A percentile compares a stretch with the other conserved stretches of the same genome.
Evolutionary conservation across 1,140 invertebrate genomes (phyloP).

Genomic region (Thaumetopoea pityocampa): DNA sequence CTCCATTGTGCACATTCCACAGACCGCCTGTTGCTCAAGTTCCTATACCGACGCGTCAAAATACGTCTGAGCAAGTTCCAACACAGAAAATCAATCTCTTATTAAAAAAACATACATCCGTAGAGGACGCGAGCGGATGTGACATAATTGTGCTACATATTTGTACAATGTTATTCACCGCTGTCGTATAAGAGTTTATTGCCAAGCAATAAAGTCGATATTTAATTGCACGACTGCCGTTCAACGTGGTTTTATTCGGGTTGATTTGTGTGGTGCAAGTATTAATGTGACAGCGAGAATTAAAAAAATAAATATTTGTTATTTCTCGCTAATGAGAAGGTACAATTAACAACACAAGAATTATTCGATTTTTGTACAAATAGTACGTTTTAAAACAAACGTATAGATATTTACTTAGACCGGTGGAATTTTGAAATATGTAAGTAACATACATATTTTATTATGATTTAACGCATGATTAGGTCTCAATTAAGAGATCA

Average conservation of each 20-base stretch:
- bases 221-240: slow-evolving; percentile 20
- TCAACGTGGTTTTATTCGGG: slow-evolving; percentile 1
- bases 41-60: neutral
- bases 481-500: too few species aligned
- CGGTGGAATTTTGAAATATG: too few species aligned
- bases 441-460: too few species aligned
- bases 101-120: slow-evolving; percentile 41
- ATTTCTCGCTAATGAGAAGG: too few species aligned
- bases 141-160: slow-evolving; percentile 22
- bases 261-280: slow-evolving; percentile 14
- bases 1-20: neutral
- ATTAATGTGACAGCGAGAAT: slow-evolving; percentile 2
- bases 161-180: slow-evolving; percentile 15
- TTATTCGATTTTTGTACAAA: too few species aligned
- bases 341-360: too few species aligned
- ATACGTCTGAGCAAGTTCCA: neutral
- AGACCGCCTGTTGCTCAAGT: neutral
- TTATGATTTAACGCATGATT: too few species aligned
- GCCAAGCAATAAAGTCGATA: slow-evolving; percentile 29
- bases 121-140: slow-evolving; percentile 26
- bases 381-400: too few species aligned
- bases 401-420: too few species aligned
- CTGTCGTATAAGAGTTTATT: slow-evolving; percentile 23
- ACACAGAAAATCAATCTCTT: slow-evolving; percentile 40
- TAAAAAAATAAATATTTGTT: too few species aligned